These are phyloP conservation scores for Neogobius melanostomus DNA, from an alignment of 2,113 vertebrate genomes.

Conservation along the genomic window DNA sequence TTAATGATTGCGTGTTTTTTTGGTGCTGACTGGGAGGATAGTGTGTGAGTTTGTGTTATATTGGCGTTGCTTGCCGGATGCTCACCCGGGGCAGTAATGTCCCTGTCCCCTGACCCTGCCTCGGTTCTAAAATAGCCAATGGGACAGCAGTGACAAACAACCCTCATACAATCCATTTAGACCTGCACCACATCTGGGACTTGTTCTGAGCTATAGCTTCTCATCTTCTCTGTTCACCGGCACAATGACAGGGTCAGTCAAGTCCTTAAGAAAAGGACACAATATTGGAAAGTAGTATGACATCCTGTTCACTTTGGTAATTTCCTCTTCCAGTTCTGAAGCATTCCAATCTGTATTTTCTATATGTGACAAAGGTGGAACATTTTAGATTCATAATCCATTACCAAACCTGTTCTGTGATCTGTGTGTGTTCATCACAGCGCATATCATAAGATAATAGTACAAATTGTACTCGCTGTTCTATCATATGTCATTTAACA, in stretches of 20 bases:
- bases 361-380: too few species aligned
- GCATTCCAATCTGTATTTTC: too few species aligned
- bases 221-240: not conserved
- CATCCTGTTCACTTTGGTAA: not conserved
- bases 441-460: too few species aligned
- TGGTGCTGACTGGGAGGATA: conserved; percentile 5
- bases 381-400: too few species aligned
- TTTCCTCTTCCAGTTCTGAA: too few species aligned
- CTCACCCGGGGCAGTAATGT: conserved; percentile 9
- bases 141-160: conserved; percentile 60
- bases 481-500: too few species aligned
- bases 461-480: too few species aligned
- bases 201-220: not conserved
- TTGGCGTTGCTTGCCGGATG: conserved; percentile 20
- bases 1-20: conserved; percentile 59
- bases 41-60: conserved; percentile 28
- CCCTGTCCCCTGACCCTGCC: conserved; percentile 1
- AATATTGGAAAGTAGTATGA: not conserved
- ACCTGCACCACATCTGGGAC: conserved; percentile 38
- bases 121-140: conserved; percentile 40
- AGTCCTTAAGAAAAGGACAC: not conserved
- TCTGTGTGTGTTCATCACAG: too few species aligned
- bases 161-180: conserved; percentile 43
- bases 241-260: not conserved
- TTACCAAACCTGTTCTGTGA: too few species aligned